A percentile compares a stretch with the other conserved stretches of the same genome.
These are phyloP conservation scores for Cairina moschata DNA, from an alignment of 2,113 vertebrate genomes.

Conservation along the genomic window DNA sequence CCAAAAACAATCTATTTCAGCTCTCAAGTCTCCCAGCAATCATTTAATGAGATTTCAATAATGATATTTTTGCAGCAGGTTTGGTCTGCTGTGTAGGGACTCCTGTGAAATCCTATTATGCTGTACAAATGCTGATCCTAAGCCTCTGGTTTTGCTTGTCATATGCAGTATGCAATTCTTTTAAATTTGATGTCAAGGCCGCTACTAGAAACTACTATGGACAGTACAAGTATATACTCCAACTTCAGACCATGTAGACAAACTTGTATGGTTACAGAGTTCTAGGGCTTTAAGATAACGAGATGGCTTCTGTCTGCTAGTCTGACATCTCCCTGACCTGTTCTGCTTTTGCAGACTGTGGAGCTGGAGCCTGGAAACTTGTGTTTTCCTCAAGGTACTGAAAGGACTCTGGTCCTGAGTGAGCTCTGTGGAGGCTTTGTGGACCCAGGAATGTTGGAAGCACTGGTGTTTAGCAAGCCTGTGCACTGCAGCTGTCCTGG, in stretches of 20 bases:
- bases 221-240: background rate
- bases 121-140: background rate
- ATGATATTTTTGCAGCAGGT: background rate
- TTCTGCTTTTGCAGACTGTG: background rate
- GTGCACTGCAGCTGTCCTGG: background rate
- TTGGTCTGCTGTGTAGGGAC: background rate
- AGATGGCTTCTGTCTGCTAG: background rate
- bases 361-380: background rate
- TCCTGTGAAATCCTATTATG: background rate
- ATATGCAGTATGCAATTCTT: background rate
- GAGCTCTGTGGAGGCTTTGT: background rate
- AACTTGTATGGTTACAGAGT: background rate
- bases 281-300: background rate
- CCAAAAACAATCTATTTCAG: background rate
- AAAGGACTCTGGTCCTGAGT: background rate
- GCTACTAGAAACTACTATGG: background rate
- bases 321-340: background rate
- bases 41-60: background rate
- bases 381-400: background rate
- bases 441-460: background rate
- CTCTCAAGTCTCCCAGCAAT: background rate
- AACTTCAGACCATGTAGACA: background rate
- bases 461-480: background rate
- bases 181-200: background rate
- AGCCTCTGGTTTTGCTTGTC: background rate